phyloP scores from a whole-genome alignment of 2,797 vertebrate species.

The Centropyge bicolor region DNA sequence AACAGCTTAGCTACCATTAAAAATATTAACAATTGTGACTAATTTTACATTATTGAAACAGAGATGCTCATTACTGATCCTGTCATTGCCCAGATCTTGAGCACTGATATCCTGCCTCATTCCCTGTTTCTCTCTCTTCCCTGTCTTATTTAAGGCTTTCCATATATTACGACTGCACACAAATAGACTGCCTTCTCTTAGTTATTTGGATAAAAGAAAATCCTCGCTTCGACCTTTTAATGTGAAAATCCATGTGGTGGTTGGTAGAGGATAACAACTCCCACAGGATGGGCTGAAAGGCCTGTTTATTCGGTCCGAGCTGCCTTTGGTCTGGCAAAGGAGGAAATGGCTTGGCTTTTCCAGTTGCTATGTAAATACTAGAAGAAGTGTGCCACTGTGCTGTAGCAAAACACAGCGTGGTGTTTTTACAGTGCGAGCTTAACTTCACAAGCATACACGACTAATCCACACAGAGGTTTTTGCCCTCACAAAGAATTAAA shows the following conservation, averaged over 20 bases:
- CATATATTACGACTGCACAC: conserved; percentile 66
- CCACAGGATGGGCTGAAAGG: conserved; percentile 68
- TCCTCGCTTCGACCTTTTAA: conserved; percentile 64
- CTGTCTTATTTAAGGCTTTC: conserved; percentile 52
- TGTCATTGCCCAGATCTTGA: conserved; percentile 22
- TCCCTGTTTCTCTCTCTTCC: conserved; percentile 23
- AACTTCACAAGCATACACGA: conserved; percentile 49
- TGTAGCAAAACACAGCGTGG: conserved; percentile 58
- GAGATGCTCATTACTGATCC: conserved; percentile 38
- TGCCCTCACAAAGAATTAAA: conserved; percentile 28
- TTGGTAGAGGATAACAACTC: conserved; percentile 71
- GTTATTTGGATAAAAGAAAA: conserved; percentile 70
- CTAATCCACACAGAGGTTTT: conserved; percentile 54
- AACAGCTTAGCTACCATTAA: too few relatives aligned
- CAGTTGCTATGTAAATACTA: conserved; percentile 73
- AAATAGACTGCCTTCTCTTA: conserved; percentile 58
- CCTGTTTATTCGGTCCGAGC: conserved; percentile 68
- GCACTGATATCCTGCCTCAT: conserved; percentile 22
- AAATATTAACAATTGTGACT: too few relatives aligned
- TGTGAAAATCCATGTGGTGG: conserved; percentile 70
- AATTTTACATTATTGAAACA: conserved; percentile 13
- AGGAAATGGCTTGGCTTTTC: conserved; percentile 76
- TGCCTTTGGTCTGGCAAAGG: conserved; percentile 73
- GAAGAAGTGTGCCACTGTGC: conserved; percentile 77
- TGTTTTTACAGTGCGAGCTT: conserved; percentile 68